Base-by-base conservation (phyloP, 1,140 invertebrate genomes). In the Diplogasteroides magnus region DNA sequence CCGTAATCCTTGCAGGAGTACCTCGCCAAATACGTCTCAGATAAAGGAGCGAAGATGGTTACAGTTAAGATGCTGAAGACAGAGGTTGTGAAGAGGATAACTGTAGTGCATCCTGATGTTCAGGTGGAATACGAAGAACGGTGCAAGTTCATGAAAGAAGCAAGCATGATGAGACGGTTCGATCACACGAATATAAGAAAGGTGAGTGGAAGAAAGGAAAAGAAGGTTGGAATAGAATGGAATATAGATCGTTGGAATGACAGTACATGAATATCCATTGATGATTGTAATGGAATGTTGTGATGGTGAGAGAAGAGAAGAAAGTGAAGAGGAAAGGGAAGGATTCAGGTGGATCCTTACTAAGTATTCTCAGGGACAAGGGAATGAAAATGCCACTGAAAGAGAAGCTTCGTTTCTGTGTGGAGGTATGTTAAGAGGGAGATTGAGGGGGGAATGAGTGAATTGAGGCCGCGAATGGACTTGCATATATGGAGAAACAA, bases 181-280 rank as follows among this genome's bases (percentile, higher is more conserved):
- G 58, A 61, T 66, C 83, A 85, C 64, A 80, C 82, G 0, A 84
- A 85, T 69, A 84, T 85, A 58, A 84, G 85, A 6, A 78, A 81
- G 15, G 37, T 48, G 19, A n/a, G n/a, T n/a, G n/a, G n/a, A n/a
- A n/a, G n/a, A n/a, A n/a, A n/a, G n/a, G n/a, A n/a, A n/a, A n/a
- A n/a, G n/a, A n/a, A n/a, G n/a, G n/a, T 48, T 48, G 6, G 19
- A 48, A 11, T 19, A 11, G 37, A 48, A 48, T 48, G 37, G 37
- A 48, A 48, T 48, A 11, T 6, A 48, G 37, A 79, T 85, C 6
- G 73, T 85, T 28, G 85, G 84, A 15, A 83, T 84, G 61, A 84
- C 84, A 73, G 82, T 83, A 0, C 69, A 76, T 32, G 87, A 90
- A 68, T 64, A 76, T 58, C 72, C 72, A 15, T 29, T 74, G 57